phyloP scores from a whole-genome alignment of 2,113 vertebrate genomes.

The Muscicapa adusta region DNA sequence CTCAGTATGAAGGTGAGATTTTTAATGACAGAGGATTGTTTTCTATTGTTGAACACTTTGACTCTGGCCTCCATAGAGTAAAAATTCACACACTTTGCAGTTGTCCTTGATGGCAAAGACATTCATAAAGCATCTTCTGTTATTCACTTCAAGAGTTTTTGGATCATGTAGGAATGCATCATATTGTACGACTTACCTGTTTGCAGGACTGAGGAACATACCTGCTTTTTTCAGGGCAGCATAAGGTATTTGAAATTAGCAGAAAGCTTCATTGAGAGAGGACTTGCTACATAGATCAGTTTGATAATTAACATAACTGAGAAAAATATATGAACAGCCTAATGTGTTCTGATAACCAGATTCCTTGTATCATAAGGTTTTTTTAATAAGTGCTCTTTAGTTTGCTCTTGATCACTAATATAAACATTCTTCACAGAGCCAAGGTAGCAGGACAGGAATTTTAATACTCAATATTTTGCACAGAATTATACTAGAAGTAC shows the following conservation, averaged over 20 bases:
- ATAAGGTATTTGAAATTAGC: background rate
- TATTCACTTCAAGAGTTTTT: background rate
- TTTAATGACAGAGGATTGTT: background rate
- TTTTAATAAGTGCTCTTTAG: background rate
- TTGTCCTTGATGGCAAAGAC: background rate
- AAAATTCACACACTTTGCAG: background rate
- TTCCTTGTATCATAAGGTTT: background rate
- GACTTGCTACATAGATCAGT: background rate
- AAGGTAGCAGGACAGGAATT: background rate
- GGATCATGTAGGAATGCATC: background rate
- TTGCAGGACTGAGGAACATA: background rate
- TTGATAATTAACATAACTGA: background rate
- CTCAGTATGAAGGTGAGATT: background rate
- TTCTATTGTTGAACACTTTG: background rate
- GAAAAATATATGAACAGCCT: background rate
- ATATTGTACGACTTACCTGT: background rate
- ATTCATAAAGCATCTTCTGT: background rate
- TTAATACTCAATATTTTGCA: background rate
- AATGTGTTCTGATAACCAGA: fast-evolving
- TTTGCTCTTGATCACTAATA: background rate
- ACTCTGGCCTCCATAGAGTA: background rate
- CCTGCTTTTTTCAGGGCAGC: background rate
- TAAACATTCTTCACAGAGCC: background rate
- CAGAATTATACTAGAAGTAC: background rate
- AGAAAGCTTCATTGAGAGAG: background rate